These are phyloP conservation scores for Perca flavescens DNA, from an alignment of 2,113 vertebrate species.

Conservation along the genomic window DNA sequence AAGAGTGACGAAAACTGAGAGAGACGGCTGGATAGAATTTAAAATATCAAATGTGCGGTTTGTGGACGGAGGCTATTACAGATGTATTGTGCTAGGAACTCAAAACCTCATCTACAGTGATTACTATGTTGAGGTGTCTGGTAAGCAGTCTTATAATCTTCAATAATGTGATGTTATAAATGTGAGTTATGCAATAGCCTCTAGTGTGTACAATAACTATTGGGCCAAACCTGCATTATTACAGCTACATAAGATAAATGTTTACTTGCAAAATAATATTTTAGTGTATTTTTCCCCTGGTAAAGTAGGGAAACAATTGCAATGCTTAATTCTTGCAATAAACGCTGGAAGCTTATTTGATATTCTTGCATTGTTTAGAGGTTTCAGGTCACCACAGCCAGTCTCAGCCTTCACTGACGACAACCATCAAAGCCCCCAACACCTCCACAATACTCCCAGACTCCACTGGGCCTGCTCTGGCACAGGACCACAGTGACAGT, in stretches of 20 bases:
- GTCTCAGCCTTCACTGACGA: conserved; percentile 28
- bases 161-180: conserved; percentile 3
- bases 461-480: conserved; percentile 20
- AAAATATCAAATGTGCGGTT: conserved; percentile 66
- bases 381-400: conserved; percentile 30
- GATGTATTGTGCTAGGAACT: conserved; percentile 61
- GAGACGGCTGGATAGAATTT: conserved; percentile 69
- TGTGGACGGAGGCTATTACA: conserved; percentile 76
- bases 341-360: neutral
- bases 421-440: conserved; percentile 33
- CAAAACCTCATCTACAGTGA: conserved; percentile 53
- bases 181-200: neutral
- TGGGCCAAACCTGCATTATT: neutral
- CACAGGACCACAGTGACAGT: conserved; percentile 41
- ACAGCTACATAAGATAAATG: neutral
- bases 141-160: conserved; percentile 60
- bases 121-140: conserved; percentile 65
- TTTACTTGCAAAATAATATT: neutral
- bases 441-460: conserved; percentile 22
- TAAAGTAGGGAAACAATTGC: neutral
- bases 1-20: conserved; percentile 65
- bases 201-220: neutral
- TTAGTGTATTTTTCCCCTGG: neutral
- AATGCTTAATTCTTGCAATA: neutral
- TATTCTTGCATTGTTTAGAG: conserved; percentile 48